Percentiles rank a stretch among this genome's conserved stretches.
phyloP scores from a whole-genome alignment of 2,888 invertebrate species.

The Malthinus seriepunctatus region DNA sequence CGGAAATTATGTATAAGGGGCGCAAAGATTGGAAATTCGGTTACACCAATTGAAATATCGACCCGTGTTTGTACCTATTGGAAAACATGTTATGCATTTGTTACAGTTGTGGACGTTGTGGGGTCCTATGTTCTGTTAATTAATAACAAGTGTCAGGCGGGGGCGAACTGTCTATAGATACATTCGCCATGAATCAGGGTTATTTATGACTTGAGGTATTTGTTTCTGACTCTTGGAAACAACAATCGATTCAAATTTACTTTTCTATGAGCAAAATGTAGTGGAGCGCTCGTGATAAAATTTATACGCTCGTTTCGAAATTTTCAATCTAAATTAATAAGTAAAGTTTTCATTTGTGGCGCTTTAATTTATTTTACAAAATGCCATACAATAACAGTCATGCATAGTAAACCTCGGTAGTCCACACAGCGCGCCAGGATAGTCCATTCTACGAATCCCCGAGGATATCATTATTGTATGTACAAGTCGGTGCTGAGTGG shows the following conservation, averaged over 20 bases:
- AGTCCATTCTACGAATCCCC: constrained; percentile 39
- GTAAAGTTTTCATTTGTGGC: constrained; percentile 14
- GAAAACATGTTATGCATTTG: constrained; percentile 39
- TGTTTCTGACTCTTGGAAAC: constrained; percentile 32
- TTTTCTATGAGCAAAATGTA: constrained; percentile 17
- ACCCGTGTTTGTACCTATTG: constrained; percentile 23
- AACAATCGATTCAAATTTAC: constrained; percentile 24
- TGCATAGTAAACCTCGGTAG: constrained; percentile 28
- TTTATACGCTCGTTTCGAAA: neutral
- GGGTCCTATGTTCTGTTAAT: constrained; percentile 46
- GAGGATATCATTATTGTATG: constrained; percentile 52
- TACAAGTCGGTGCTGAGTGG: constrained; percentile 52
- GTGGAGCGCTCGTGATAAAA: constrained; percentile 11
- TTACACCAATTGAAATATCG: constrained; percentile 32
- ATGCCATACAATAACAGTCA: constrained; percentile 22
- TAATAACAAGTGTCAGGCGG: constrained; percentile 47
- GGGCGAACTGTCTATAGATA: constrained; percentile 44
- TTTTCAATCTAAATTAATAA: constrained; percentile 23
- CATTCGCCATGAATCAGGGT: constrained; percentile 47
- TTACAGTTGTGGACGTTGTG: constrained; percentile 34
- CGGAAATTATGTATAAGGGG: constrained; percentile 32
- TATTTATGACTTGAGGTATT: constrained; percentile 44
- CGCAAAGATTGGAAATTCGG: constrained; percentile 13
- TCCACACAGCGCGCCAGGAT: constrained; percentile 20
- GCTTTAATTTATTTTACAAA: constrained; percentile 23